Percentiles rank a stretch among this genome's conserved stretches.
Conservation (phyloP, 1,140 invertebrate genomes). For the Scaptomyza pallida region DNA sequence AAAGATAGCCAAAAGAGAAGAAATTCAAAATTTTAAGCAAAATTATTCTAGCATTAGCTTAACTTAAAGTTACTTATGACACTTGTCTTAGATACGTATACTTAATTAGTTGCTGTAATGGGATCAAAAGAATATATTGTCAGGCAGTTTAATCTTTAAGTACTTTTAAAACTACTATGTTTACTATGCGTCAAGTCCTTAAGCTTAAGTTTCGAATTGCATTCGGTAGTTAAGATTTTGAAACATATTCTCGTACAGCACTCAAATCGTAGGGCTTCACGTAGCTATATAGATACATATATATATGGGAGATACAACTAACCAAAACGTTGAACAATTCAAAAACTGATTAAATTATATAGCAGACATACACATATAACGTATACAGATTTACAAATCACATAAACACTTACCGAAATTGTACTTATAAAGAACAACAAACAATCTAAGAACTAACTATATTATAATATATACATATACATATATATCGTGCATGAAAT, state of each 20-base stretch:
- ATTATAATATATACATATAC: slow-evolving; percentile 27
- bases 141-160: slow-evolving; percentile 48
- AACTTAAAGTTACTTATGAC: slow-evolving; percentile 11
- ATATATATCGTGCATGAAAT: slow-evolving; percentile 32
- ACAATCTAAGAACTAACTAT: slow-evolving; percentile 22
- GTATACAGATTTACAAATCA: slow-evolving; percentile 29
- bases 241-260: slow-evolving; percentile 15
- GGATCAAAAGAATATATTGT: slow-evolving; percentile 67
- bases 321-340: slow-evolving; percentile 23
- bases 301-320: not conserved
- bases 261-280: slow-evolving; percentile 15
- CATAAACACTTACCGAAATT: slow-evolving; percentile 12
- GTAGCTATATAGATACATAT: not conserved
- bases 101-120: slow-evolving; percentile 50
- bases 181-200: slow-evolving; percentile 10
- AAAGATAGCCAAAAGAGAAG: slow-evolving; percentile 5
- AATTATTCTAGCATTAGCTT: slow-evolving; percentile 7
- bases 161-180: slow-evolving; percentile 19
- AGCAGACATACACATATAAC: slow-evolving; percentile 11
- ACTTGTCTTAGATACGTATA: slow-evolving; percentile 37
- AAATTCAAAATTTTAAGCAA: slow-evolving; percentile 24
- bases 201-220: slow-evolving; percentile 8
- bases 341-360: slow-evolving; percentile 31
- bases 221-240: slow-evolving; percentile 9
- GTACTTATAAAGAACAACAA: slow-evolving; percentile 26